Evolutionary conservation across 2,113 vertebrate species (phyloP), one percentile per base, ranked within the genome.

Genomic region (Nibea albiflora): DNA sequence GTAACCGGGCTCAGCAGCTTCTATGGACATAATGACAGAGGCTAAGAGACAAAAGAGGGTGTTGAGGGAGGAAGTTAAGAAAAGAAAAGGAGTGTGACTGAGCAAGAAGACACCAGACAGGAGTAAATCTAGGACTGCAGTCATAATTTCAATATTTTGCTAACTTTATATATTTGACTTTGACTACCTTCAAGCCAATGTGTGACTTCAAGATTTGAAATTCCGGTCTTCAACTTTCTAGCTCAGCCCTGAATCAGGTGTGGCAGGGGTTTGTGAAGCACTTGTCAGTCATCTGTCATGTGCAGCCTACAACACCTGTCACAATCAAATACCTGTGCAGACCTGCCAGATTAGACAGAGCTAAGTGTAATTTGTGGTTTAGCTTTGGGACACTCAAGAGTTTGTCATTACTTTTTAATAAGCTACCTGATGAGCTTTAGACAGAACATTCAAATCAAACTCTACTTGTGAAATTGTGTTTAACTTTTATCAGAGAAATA

Each of bases 241-340:
- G 16, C 47, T 3, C 11, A 17, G 42, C 4, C 26, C n/a, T 15
- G 31, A 74, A 26, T 57, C 39, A 50, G 16, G 20, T 20, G 26
- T 20, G 15, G 15, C 10, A 49, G 5, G n/a, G 35, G 17, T 60
- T 31, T 31, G 22, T 49, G 12, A 4, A 57, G 11, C 39, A 31
- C 26, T 24, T 78, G 60, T 63, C 81, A 87, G 20, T 77, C 60
- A 52, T 54, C 1, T 22, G 2, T 53, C 65, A 54, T 46, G 65
- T 46, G 65, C 42, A 42, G 20, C 46, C 9, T 16, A 16, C 10
- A n/a, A 35, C 57, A 63, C 31, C 53, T 49, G 76, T 64, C 58
- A 24, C 68, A 70, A 20, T 47, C 7, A 15, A 42, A 58, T 22
- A 28, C 54, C 61, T 52, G 42, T 65, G 17, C 54, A 47, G 26